Percentiles rank a stretch among this genome's conserved stretches.
Evolutionary conservation across 2,888 invertebrate species (phyloP).

Genomic region (Esperia sulphurella): DNA sequence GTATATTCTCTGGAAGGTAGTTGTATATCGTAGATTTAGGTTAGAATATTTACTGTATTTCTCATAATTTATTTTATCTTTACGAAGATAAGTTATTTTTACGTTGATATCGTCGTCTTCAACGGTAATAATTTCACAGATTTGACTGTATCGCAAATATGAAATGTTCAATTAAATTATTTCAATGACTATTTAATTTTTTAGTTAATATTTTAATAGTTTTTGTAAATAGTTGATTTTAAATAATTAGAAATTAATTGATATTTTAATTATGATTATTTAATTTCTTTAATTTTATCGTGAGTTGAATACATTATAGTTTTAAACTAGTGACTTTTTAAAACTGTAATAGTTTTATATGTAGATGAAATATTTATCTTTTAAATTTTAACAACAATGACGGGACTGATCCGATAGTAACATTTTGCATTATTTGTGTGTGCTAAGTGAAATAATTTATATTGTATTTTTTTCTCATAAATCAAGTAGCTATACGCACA

Average conservation of each 20-base stretch:
- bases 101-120: not conserved
- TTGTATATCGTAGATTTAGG: constrained; percentile 25
- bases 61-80: not conserved
- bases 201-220: constrained; percentile 9
- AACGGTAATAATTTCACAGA: not conserved
- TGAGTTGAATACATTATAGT: too few relatives aligned
- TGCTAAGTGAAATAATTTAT: constrained; percentile 25
- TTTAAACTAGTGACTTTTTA: too few relatives aligned
- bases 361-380: constrained; percentile 4
- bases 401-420: constrained; percentile 47
- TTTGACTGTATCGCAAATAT: constrained; percentile 7
- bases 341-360: not conserved
- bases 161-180: constrained; percentile 13
- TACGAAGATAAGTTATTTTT: not conserved
- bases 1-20: constrained; percentile 88
- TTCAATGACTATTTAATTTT: constrained; percentile 1
- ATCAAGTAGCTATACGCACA: constrained; percentile 25
- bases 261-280: constrained; percentile 4
- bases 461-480: constrained; percentile 15
- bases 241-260: constrained; percentile 5
- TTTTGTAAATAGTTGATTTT: constrained; percentile 18
- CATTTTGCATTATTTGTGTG: constrained; percentile 27
- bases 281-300: not conserved
- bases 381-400: constrained; percentile 31
- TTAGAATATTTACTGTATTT: constrained; percentile 7